Conservation (phyloP, 1,140 invertebrate genomes). For the Drosophila insularis region DNA sequence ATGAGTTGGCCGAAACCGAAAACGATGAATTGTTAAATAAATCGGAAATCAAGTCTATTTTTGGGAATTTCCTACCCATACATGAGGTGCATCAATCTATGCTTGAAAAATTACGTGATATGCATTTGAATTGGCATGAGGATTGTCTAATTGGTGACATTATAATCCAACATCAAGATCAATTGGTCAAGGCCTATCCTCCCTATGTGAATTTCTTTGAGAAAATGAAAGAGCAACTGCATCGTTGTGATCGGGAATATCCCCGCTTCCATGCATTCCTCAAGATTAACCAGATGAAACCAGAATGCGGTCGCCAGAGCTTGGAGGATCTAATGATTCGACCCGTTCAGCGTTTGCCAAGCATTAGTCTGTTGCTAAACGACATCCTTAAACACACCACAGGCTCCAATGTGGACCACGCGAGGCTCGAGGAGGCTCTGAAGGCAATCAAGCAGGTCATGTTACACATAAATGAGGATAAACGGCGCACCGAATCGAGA, state of each 20-base stretch:
- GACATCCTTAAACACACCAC: conserved; percentile 96
- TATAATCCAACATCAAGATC: conserved; percentile 91
- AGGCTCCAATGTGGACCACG: conserved; percentile 93
- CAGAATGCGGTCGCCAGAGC: conserved; percentile 97
- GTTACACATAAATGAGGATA: conserved; percentile 98
- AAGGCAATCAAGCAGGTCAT: conserved; percentile 95
- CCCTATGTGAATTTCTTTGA: conserved; percentile 99
- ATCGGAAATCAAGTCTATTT: conserved; percentile 97
- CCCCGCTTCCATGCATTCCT: conserved; percentile 98
- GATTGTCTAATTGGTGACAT: conserved; percentile 93
- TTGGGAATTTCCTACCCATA: conserved; percentile 97
- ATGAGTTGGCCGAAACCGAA: conserved; percentile 88
- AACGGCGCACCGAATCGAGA: conserved; percentile 96
- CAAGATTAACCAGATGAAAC: conserved; percentile 95
- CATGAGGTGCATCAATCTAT: conserved; percentile 94
- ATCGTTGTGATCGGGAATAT: conserved; percentile 94
- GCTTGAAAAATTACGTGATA: conserved; percentile 85
- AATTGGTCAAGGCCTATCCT: conserved; percentile 96
- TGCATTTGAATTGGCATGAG: conserved; percentile 88
- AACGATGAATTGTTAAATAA: conserved; percentile 91
- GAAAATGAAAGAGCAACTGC: conserved; percentile 96
- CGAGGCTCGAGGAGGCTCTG: conserved; percentile 92
- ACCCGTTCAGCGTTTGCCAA: conserved; percentile 97
- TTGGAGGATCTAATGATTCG: conserved; percentile 97
- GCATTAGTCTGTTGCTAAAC: conserved; percentile 95